Conservation (phyloP, 2,797 vertebrate genomes). For the Coreius guichenoti region DNA sequence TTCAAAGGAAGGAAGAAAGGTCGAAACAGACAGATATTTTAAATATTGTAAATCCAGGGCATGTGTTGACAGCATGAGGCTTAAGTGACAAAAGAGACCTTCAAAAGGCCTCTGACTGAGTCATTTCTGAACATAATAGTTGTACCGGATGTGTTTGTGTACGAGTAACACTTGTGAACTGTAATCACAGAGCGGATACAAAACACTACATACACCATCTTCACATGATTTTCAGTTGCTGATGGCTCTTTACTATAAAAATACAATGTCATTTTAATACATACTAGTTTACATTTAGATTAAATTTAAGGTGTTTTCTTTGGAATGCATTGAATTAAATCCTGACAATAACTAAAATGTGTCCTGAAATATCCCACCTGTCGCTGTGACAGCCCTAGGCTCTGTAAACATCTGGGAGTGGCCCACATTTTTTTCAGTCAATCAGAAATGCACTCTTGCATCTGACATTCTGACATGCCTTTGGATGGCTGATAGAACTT, state of each 20-base stretch:
- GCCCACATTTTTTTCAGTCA: background rate
- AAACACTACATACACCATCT: background rate
- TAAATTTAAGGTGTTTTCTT: background rate
- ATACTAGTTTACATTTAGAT: constrained; percentile 8
- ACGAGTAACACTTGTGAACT: background rate
- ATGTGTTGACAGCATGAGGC: constrained; percentile 14
- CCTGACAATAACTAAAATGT: background rate
- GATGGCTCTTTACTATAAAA: background rate
- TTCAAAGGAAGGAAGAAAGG: background rate
- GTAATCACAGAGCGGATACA: constrained; percentile 16
- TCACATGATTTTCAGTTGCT: background rate
- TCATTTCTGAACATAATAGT: constrained; percentile 19
- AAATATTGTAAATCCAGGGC: constrained; percentile 35
- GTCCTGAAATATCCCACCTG: background rate
- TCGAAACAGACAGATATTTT: constrained; percentile 20
- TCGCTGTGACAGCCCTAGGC: background rate
- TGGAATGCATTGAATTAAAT: background rate
- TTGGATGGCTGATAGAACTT: background rate
- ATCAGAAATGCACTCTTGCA: background rate
- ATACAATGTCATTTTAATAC: background rate
- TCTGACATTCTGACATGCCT: background rate
- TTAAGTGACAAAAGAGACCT: constrained; percentile 37
- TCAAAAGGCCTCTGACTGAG: constrained; percentile 29
- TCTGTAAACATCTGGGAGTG: constrained; percentile 4
- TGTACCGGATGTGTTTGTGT: constrained; percentile 20